Conservation (phyloP, 64 coral and sea anemone genomes). For the Montipora sp. region DNA sequence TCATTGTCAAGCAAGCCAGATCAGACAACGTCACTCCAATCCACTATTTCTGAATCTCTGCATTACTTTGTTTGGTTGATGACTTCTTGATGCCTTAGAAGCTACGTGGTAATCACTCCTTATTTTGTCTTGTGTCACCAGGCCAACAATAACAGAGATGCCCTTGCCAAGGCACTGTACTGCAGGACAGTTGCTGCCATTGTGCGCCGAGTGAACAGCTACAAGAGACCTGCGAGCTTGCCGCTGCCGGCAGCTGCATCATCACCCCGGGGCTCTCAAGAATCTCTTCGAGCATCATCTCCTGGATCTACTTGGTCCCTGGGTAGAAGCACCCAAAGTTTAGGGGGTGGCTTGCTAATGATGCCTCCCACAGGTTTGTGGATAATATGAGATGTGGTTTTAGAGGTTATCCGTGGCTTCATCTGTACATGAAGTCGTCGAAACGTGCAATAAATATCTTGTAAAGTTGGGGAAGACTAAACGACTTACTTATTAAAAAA, state of each 20-base stretch:
- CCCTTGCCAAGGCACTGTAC: conserved; percentile 83
- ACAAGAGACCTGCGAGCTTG: conserved; percentile 81
- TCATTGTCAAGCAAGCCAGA: too few species aligned
- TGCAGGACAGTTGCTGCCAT: conserved; percentile 81
- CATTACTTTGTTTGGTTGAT: too few species aligned
- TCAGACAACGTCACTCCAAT: too few species aligned
- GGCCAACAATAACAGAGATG: conserved; percentile 89
- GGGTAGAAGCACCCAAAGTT: conserved; percentile 12
- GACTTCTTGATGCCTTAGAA: too few species aligned
- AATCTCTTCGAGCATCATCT: conserved; percentile 56
- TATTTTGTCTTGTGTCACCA: not conserved
- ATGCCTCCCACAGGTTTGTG: conserved; percentile 35
- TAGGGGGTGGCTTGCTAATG: conserved; percentile 64
- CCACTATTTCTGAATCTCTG: too few species aligned
- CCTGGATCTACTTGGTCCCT: not conserved
- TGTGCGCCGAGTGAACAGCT: conserved; percentile 86
- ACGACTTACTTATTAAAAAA: too few species aligned
- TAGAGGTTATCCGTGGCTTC: too few species aligned
- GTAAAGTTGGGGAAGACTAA: too few species aligned
- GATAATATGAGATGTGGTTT: too few species aligned
- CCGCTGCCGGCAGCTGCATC: conserved; percentile 45
- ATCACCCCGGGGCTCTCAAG: conserved; percentile 59
- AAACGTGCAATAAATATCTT: too few species aligned
- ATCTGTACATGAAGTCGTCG: too few species aligned
- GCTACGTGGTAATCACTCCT: too few species aligned